A percentile compares a stretch with the other conserved stretches of the same genome.
These are phyloP conservation scores for Cebus imitator DNA, from an alignment of 2,113 vertebrate species.

Conservation along the genomic window DNA sequence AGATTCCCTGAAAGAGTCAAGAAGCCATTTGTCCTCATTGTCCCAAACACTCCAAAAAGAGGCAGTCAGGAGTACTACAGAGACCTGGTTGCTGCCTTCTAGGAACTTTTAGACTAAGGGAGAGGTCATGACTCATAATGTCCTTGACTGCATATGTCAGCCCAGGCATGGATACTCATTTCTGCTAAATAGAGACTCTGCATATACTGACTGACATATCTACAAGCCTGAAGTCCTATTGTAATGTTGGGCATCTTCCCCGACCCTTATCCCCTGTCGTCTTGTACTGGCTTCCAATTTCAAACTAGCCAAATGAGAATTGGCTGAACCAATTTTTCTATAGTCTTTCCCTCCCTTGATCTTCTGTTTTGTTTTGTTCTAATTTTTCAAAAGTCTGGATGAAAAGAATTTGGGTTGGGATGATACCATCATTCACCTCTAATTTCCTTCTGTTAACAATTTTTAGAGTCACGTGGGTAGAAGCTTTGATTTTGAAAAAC, in stretches of 20 bases:
- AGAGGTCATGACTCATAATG: background rate
- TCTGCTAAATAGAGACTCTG: background rate
- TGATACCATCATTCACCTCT: background rate
- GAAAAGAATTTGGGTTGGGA: background rate
- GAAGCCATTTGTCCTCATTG: background rate
- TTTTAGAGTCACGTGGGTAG: background rate
- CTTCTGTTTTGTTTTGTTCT: background rate
- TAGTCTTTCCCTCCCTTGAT: background rate
- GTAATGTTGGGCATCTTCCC: background rate
- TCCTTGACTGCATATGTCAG: background rate
- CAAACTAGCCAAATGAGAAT: background rate
- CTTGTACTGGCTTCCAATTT: background rate
- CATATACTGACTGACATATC: too few species aligned
- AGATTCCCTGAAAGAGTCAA: background rate
- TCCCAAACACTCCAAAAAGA: background rate
- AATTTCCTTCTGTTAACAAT: slow-evolving; percentile 12
- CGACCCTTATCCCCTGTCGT: background rate
- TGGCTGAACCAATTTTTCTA: background rate
- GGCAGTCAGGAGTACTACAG: background rate
- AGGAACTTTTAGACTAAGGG: background rate
- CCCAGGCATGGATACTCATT: background rate
- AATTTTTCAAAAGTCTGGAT: background rate
- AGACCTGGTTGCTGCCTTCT: background rate
- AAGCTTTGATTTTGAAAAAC: slow-evolving; percentile 30
- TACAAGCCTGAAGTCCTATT: background rate